These are phyloP conservation scores for Zaprionus lineosus DNA, from an alignment of 2,888 invertebrate species.

Conservation along the genomic window DNA sequence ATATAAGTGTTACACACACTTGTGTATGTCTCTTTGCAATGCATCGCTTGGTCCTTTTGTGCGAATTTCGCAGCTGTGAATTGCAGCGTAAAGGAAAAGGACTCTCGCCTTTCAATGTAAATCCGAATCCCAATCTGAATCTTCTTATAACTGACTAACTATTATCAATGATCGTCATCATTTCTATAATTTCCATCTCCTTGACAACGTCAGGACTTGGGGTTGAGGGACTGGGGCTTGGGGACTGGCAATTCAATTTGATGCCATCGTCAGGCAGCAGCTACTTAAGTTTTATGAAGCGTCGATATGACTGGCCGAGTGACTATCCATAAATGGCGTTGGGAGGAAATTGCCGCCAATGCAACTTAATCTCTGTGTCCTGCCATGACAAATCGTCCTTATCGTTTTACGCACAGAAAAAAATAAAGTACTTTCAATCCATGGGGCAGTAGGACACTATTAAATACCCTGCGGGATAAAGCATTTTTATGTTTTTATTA, in stretches of 20 bases:
- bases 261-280: conserved; percentile 34
- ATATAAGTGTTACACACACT: too few relatives aligned
- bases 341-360: conserved; percentile 48
- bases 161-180: conserved; percentile 10
- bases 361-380: conserved; percentile 65
- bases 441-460: background rate
- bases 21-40: too few relatives aligned
- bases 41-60: conserved; percentile 30
- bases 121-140: background rate
- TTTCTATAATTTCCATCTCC: conserved; percentile 51
- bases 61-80: conserved; percentile 17
- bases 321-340: conserved; percentile 50
- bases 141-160: conserved; percentile 25
- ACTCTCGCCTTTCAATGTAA: conserved; percentile 15
- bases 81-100: conserved; percentile 19
- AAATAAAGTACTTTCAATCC: too few relatives aligned
- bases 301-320: conserved; percentile 53
- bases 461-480: background rate
- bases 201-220: conserved; percentile 28
- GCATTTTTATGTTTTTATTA: too few relatives aligned
- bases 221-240: background rate
- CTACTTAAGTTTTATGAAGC: conserved; percentile 72
- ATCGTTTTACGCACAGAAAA: conserved; percentile 50
- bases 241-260: conserved; percentile 56
- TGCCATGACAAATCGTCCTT: conserved; percentile 73